These are phyloP conservation scores for Volucella inflata DNA, from an alignment of 2,888 invertebrate species.

Conservation along the genomic window DNA sequence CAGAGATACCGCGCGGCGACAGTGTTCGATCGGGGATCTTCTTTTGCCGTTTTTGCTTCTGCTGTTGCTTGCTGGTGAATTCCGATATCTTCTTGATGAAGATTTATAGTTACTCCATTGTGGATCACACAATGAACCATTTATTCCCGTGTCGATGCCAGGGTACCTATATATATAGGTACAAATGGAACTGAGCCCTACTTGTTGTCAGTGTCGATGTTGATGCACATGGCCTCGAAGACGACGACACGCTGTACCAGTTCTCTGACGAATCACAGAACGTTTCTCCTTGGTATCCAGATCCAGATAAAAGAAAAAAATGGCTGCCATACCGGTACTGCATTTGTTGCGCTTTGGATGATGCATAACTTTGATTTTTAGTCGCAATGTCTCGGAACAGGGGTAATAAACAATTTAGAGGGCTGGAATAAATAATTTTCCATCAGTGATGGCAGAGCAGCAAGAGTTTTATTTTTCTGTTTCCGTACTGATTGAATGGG, in stretches of 20 bases:
- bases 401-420: constrained; percentile 71
- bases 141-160: constrained; percentile 66
- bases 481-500: constrained; percentile 4
- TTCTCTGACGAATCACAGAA: constrained; percentile 70
- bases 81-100: constrained; percentile 71
- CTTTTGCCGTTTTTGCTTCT: background rate
- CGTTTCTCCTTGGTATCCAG: constrained; percentile 58
- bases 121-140: constrained; percentile 76
- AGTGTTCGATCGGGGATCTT: constrained; percentile 67
- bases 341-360: constrained; percentile 48
- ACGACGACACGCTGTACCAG: background rate
- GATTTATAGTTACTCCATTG: constrained; percentile 74
- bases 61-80: constrained; percentile 59
- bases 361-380: constrained; percentile 48
- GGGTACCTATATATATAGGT: constrained; percentile 5
- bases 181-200: constrained; percentile 54
- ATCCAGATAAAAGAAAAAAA: constrained; percentile 68
- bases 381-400: constrained; percentile 12
- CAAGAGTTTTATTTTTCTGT: constrained; percentile 41
- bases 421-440: constrained; percentile 72
- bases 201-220: constrained; percentile 31
- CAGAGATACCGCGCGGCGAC: constrained; percentile 66
- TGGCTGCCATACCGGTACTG: constrained; percentile 54
- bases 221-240: constrained; percentile 53
- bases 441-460: constrained; percentile 31